Base-by-base conservation (phyloP, 92 coral and sea anemone genomes). In the Porites lobata region DNA sequence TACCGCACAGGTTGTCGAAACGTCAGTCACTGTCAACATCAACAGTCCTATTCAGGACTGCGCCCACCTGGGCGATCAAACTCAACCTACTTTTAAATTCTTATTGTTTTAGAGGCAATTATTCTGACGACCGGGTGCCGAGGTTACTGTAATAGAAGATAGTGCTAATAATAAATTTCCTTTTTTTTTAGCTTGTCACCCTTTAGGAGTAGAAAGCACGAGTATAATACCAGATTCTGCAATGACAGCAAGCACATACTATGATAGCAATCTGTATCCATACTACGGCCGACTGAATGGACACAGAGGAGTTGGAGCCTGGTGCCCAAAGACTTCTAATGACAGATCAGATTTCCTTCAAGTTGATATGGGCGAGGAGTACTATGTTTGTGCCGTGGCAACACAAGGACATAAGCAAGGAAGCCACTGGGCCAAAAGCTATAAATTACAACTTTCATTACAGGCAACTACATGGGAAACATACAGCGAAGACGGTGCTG, bases 381-480 rank as follows among this genome's bases (percentile, higher is more conserved):
- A 13, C 17, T 43, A 6, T 43, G 76, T 71, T 32, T 71, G 76
- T 47, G 56, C 53, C 43, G 76, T 71, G 56, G 76, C 53, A 71
- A 71, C 76, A 71, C 76, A 7, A 0, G 76, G 76, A 71, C 0
- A 1, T 11, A 1, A 32, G 0, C 3, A 17, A 12, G 4, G 1
- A 4, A 1, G 1, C 10, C 0, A 24, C 7, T 43, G 76, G 56
- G 17, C 56, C 57, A 38, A 6, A 6, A 71, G 76, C 22, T 71
- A 43, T 21, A 71, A 71, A 14, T 71, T 71, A 7, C 76, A 38
- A 0, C 10, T 71, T 11, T 71, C 76, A 0, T 17, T 17, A 1
- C 22, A 71, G 7, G 76, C 54, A 3, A 1, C 11, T 13, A 38
- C 17, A 12, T 71, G 54, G 54, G 15, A 38, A 19, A 5, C 76